Conservation (phyloP, 2,797 vertebrate genomes). For the Dipus sagitta region DNA sequence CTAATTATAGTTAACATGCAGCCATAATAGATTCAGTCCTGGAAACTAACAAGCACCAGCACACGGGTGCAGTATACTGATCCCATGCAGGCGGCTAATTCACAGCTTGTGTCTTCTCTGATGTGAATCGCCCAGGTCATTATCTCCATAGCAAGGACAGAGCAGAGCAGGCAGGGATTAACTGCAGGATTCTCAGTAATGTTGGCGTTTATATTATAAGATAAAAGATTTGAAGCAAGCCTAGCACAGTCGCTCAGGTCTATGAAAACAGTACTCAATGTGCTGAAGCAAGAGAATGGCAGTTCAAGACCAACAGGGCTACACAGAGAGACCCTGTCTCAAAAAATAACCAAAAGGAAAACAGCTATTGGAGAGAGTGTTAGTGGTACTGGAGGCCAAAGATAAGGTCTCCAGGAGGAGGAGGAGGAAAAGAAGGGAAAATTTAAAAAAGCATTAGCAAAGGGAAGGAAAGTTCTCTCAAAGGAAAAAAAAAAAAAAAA, state of each 20-base stretch:
- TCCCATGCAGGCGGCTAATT: not conserved
- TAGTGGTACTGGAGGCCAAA: not conserved
- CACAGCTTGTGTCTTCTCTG: not conserved
- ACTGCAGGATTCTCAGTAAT: not conserved
- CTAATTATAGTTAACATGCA: not conserved
- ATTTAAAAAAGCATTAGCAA: not conserved
- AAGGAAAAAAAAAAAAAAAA: not conserved
- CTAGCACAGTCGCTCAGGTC: too few relatives aligned
- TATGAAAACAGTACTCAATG: not conserved
- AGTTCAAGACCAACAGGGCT: not conserved
- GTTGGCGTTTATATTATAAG: not conserved
- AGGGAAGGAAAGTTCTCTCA: not conserved
- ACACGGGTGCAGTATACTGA: not conserved
- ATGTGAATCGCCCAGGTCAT: not conserved
- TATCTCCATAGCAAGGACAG: not conserved
- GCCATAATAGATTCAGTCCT: not conserved
- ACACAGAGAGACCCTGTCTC: too few relatives aligned
- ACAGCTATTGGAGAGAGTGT: not conserved
- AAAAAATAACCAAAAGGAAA: too few relatives aligned
- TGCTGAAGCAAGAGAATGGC: not conserved
- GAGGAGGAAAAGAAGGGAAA: not conserved
- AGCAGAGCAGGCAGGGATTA: not conserved
- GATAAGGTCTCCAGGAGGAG: not conserved
- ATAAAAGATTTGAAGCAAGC: not conserved
- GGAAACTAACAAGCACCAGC: not conserved